Evolutionary conservation across 2,797 vertebrate species (phyloP), one percentile per base, ranked within the genome.

Genomic region (Triplophysa bombifrons): DNA sequence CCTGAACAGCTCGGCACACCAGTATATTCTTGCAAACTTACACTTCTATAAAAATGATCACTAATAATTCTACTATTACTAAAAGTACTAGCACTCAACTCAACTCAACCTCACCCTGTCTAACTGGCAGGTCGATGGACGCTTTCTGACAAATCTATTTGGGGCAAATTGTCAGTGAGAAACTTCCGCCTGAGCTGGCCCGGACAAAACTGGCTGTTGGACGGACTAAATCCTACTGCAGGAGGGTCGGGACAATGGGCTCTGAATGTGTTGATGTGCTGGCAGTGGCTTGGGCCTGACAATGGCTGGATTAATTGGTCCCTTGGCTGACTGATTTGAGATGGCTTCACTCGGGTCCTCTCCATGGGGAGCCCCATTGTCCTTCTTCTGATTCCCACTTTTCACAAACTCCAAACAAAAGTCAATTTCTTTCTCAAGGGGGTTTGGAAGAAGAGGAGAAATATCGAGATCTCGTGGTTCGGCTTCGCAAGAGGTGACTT

Each of bases 391-490:
- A 99, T 97, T 98, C 97, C 97, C 97, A 99, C 97, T 99, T 99
- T 98, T 98, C 98, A 99, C 98, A 96, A 98, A 98, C 97, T 98
- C 97, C 95, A 98, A 99, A 99, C 98, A 99, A 99, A 99, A 99
- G 97, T 99, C 97, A 99, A 98, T 98, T 98, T 98, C 97, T 98
- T 97, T 97, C 96, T 97, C 94, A 96, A 96, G 95, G 93, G 90
- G 89, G 88, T 84, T 84, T 81, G 80, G 78, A 74, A 85, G 84
- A 83, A 84, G 82, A 93, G 93, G 91, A 88, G 88, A 91, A 93
- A 94, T 92, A 96, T 95, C 93, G 91, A 95, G 94, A 95, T 90
- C 83, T 83, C 79, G 89, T 94, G 95, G 95, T 97, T 94, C 92
- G 94, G 94, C 94, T 92, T 79, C n/a, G 70, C 22, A 70, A 85